Conservation (phyloP, 2,113 vertebrate genomes). For the Hoplias malabaricus region DNA sequence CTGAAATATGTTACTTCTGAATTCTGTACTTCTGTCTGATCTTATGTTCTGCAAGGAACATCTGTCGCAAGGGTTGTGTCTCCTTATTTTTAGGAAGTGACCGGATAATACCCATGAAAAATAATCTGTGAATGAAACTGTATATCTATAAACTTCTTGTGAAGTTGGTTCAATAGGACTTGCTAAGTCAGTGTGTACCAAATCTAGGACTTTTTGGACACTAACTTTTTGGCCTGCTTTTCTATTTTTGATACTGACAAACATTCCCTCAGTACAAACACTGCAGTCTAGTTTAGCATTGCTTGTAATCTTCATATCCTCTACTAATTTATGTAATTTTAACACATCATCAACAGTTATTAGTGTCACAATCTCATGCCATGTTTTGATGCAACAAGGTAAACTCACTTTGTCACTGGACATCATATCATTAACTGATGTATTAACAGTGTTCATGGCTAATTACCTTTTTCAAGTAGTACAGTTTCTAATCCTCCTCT, state of each 20-base stretch:
- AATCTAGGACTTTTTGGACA: background rate
- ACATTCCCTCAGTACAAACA: conserved; percentile 28
- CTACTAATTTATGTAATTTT: conserved; percentile 14
- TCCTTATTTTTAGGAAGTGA: conserved; percentile 37
- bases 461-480: background rate
- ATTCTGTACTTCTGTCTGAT: conserved; percentile 39
- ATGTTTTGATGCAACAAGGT: conserved; percentile 5
- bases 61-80: conserved; percentile 4
- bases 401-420: conserved; percentile 17
- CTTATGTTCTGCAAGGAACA: conserved; percentile 29
- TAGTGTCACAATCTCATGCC: conserved; percentile 18
- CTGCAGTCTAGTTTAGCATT: background rate
- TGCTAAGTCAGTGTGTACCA: conserved; percentile 31
- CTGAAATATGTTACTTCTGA: conserved; percentile 19
- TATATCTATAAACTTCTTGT: conserved; percentile 14
- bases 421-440: conserved; percentile 23
- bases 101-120: conserved; percentile 20
- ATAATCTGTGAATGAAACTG: conserved; percentile 30
- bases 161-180: conserved; percentile 18
- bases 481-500: conserved; percentile 3
- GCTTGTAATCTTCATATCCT: conserved; percentile 13
- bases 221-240: conserved; percentile 6
- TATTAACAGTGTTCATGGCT: conserved; percentile 11
- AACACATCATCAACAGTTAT: conserved; percentile 32
- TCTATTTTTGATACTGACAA: conserved; percentile 11